Conservation (phyloP, 2,888 invertebrate species). For the Pocota personata region DNA sequence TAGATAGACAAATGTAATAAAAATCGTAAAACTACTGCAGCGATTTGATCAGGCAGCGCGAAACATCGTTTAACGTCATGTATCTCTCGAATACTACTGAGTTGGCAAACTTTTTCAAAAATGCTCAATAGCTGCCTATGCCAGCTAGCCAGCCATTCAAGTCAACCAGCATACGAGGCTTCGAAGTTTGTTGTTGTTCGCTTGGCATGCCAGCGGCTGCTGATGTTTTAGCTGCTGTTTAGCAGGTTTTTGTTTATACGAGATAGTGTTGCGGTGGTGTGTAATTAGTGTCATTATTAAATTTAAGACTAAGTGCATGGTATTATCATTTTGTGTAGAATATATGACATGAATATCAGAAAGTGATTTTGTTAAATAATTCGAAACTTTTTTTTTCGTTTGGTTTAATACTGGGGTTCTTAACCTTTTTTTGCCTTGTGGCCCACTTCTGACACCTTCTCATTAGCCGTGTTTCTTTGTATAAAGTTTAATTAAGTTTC, state of each 20-base stretch:
- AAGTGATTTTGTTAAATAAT: background rate
- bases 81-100: conserved; percentile 63
- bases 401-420: background rate
- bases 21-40: conserved; percentile 19
- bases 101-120: conserved; percentile 43
- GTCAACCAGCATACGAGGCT: background rate
- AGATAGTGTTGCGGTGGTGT: conserved; percentile 50
- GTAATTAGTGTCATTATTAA: background rate
- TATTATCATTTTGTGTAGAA: background rate
- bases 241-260: background rate
- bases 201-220: background rate
- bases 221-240: conserved; percentile 28
- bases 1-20: background rate
- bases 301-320: background rate
- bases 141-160: background rate
- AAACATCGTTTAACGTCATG: conserved; percentile 63
- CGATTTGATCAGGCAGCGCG: conserved; percentile 31
- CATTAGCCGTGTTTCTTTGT: too few species aligned
- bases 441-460: too few species aligned
- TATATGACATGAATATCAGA: background rate
- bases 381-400: background rate
- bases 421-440: background rate
- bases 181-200: conserved; percentile 12
- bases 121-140: conserved; percentile 43
- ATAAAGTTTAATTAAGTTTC: too few species aligned